Conservation (phyloP, 2,113 vertebrate genomes). For the Mesocricetus auratus region DNA sequence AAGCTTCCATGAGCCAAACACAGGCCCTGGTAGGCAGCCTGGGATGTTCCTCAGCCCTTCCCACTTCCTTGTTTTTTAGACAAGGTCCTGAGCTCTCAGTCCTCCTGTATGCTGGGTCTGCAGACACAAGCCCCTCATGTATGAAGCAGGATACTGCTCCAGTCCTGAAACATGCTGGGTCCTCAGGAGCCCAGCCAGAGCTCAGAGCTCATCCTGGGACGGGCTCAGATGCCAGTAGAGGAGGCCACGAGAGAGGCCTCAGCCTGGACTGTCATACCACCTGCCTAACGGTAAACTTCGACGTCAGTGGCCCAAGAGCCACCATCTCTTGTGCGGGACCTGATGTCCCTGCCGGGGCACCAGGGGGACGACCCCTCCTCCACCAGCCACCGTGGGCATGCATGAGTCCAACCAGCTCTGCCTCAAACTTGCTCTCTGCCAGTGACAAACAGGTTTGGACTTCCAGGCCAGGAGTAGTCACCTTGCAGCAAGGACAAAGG, state of each 20-base stretch:
- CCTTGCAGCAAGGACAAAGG: background rate
- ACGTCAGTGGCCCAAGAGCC: background rate
- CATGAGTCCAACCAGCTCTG: background rate
- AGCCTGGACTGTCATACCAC: background rate
- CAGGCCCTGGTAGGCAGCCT: background rate
- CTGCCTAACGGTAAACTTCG: background rate
- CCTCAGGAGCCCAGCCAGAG: too few relatives aligned
- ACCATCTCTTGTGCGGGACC: background rate
- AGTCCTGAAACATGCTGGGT: background rate
- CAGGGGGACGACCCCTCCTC: background rate
- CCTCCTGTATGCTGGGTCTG: background rate
- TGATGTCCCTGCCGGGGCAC: background rate
- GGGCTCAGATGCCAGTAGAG: background rate
- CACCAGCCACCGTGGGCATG: background rate
- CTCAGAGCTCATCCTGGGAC: background rate
- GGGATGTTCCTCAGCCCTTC: background rate
- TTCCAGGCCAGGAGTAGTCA: background rate
- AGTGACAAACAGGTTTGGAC: background rate
- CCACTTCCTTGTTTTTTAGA: background rate
- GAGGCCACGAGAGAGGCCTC: too few relatives aligned
- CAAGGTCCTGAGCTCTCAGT: background rate
- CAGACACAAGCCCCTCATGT: background rate
- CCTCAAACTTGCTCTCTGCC: background rate
- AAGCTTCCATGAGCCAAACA: background rate
- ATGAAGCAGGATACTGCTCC: too few relatives aligned